Evolutionary conservation across 2,797 vertebrate species (phyloP), one percentile per base, ranked within the genome.

Genomic region (Cynopterus sphinx): DNA sequence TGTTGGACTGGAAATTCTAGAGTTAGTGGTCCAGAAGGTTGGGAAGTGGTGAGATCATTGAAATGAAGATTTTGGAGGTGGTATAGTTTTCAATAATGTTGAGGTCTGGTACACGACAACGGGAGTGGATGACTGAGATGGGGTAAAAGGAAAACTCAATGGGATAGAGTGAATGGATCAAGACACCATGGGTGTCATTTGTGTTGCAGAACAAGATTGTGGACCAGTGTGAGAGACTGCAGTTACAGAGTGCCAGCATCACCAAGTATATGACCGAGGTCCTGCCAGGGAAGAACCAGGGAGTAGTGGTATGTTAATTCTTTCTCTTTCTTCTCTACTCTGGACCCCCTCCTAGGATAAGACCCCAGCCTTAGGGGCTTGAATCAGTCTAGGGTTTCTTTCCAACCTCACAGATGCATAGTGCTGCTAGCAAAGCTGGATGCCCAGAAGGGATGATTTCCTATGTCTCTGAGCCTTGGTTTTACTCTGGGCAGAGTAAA

Each of bases 161-260:
- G 15, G 31, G n/a, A 81, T 12, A 71, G 39, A 70, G 55, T 26
- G 9, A 21, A 1, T 39, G 39, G 4, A 3, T 51, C 57, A 61
- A 59, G 74, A 87, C 2, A 1, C 39, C 11, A 22, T 3, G 12
- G 39, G 4, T 39, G 43, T 73, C 59, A 6, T 94, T 39, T 91
- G 17, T 57, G 17, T 74, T 95, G 79, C 98, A 99, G 99, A 99
- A 99, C 98, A 98, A 98, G 95, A 98, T 99, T 31, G 99, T 99
- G 98, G 99, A 99, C 83, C 98, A 98, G 90, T 99, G 99, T 90
- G 99, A 99, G 98, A 99, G 98, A 98, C 99, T 99, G 94, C 99
- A 99, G 98, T 98, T 99, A 97, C 99, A 99, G 98, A 99, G 99
- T 1, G 97, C 98, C 9, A 98, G 99, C 96, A 99, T 99, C 22